Percentiles rank a stretch among this genome's conserved stretches.
phyloP scores from a whole-genome alignment of 2,113 vertebrate genomes.

The Nyctibius bracteatus region DNA sequence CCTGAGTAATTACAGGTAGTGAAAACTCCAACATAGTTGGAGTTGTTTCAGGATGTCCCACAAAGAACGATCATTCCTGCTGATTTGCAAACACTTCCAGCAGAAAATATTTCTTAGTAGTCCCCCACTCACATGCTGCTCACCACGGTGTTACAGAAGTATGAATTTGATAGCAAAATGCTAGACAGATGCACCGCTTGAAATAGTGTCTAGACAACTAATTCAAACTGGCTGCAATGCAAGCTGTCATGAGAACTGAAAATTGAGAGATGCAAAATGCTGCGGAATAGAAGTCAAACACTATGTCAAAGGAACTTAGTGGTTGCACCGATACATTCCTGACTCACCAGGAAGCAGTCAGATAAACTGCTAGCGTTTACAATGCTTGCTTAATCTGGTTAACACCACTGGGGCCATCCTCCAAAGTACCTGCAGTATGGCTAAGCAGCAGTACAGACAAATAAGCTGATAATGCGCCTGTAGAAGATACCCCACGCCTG shows the following conservation, averaged over 20 bases:
- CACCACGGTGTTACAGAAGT: not conserved
- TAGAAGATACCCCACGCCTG: not conserved
- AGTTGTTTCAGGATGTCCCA: not conserved
- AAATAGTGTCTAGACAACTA: not conserved
- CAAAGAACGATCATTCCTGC: not conserved
- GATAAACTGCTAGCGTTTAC: not conserved
- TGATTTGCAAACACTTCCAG: not conserved
- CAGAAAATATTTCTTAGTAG: not conserved
- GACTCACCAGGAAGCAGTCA: not conserved
- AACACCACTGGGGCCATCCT: not conserved
- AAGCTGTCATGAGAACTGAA: not conserved
- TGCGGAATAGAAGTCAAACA: not conserved
- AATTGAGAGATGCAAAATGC: not conserved
- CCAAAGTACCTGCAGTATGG: not conserved
- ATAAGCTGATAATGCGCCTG: not conserved
- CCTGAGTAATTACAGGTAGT: not conserved
- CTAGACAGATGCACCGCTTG: not conserved
- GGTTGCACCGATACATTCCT: fast-evolving
- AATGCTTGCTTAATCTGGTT: not conserved
- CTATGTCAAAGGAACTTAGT: not conserved
- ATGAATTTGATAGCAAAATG: not conserved
- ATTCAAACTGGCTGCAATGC: not conserved
- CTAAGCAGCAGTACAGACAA: not conserved
- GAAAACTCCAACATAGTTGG: not conserved
- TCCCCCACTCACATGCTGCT: not conserved